Percentiles rank a stretch among this genome's conserved stretches.
Conservation (phyloP, 2,888 invertebrate genomes). For the Polyommatus icarus region DNA sequence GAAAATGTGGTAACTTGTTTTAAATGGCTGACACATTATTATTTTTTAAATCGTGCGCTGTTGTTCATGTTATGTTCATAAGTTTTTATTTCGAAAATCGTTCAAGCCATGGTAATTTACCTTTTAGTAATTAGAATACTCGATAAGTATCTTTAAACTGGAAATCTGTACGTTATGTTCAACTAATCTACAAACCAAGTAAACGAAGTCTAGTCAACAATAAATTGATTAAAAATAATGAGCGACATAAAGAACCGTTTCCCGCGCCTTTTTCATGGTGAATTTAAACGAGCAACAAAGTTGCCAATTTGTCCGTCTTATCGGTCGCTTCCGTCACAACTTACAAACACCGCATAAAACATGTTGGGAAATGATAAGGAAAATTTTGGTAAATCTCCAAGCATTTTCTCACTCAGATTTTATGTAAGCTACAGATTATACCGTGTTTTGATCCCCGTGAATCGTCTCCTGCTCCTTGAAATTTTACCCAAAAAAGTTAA, state of each 20-base stretch:
- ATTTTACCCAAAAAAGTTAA: background rate
- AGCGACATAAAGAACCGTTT: conserved; percentile 3
- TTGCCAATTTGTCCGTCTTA: conserved; percentile 29
- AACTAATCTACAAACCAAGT: too few relatives aligned
- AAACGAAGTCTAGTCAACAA: too few relatives aligned
- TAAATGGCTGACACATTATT: too few relatives aligned
- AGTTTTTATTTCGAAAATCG: too few relatives aligned
- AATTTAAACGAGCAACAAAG: conserved; percentile 26
- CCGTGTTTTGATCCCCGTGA: background rate
- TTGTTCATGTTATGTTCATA: too few relatives aligned
- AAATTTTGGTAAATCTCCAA: conserved; percentile 26
- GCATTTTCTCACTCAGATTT: conserved; percentile 10
- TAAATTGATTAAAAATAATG: conserved; percentile 8
- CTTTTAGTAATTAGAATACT: too few relatives aligned
- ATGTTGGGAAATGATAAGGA: conserved; percentile 24
- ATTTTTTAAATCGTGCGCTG: too few relatives aligned
- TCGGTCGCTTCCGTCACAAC: conserved; percentile 25
- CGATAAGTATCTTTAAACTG: too few relatives aligned
- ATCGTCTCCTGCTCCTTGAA: background rate
- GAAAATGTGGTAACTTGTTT: too few relatives aligned
- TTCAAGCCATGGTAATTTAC: too few relatives aligned
- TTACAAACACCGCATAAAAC: conserved; percentile 28
- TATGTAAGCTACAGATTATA: background rate
- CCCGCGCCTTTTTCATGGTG: conserved; percentile 17
- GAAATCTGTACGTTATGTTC: too few relatives aligned